Base-by-base conservation (phyloP, 2,888 invertebrate species). In the Heliconius charithonia region DNA sequence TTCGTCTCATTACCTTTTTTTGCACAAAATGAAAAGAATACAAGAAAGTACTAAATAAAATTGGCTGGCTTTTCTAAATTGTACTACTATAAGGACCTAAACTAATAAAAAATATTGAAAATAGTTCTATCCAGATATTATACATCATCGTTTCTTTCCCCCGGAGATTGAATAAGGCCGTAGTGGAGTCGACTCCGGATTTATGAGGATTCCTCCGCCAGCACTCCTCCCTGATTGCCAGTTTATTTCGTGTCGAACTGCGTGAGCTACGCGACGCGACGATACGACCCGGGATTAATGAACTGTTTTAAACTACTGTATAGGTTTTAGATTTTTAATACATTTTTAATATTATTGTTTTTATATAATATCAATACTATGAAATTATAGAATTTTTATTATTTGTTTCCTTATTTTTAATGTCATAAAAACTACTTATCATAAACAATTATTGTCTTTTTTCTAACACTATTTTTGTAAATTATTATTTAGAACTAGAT, bases 81-180 rank as follows among this genome's bases (percentile, higher is more conserved):
- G 22, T n/a, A 59, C 22, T n/a, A 59, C 22, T 59, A n/a, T 12
- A 0, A n/a, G 3, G n/a, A n/a, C 1, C 59, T 1, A n/a, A 59
- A 59, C 3, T 59, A 59, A 59, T 3, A 56, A 59, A n/a, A 59
- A 59, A n/a, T n/a, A n/a, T 63, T 63, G 7, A 27, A 29, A 56
- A 45, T 12, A 63, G 79, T 22, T 82, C 10, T 76, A 83, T 91
- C 89, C 73, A 90, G 89, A 41, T 0, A 3, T 7, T 12, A 2
- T n/a, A 81, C 29, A 82, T 86, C 85, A 45, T 9, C 6, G 80
- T 70, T 79, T 80, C 84, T 84, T 87, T 87, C 88, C 90, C 89
- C 91, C 89, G 89, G 92, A 93, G 93, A 94, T 94, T 93, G 94
- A 94, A 93, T 93, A 92, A 93, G 92, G 89, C 89, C 82, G 85